These are phyloP conservation scores for Drosophila meridiana DNA, from an alignment of 2,888 invertebrate genomes.

Conservation along the genomic window DNA sequence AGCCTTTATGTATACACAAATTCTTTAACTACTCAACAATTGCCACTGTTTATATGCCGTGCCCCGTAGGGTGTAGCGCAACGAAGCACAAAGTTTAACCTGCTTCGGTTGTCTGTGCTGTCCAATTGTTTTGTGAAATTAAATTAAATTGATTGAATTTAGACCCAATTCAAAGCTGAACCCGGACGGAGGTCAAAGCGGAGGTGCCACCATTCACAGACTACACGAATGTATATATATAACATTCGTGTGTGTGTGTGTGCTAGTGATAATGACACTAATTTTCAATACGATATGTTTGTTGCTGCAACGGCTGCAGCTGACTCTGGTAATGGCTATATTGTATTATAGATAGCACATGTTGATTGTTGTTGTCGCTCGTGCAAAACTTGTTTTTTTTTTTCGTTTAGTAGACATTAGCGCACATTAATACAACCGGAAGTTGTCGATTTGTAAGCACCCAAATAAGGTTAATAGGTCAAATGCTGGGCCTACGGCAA, in stretches of 20 bases:
- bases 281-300: conserved; percentile 59
- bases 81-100: conserved; percentile 30
- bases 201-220: conserved; percentile 45
- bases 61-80: conserved; percentile 23
- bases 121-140: conserved; percentile 80
- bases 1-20: background rate
- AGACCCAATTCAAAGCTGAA: conserved; percentile 67
- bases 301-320: conserved; percentile 24
- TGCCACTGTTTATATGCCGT: conserved; percentile 19
- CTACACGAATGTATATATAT: background rate
- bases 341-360: conserved; percentile 12
- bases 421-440: conserved; percentile 64
- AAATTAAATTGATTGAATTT: conserved; percentile 81
- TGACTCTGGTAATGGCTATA: conserved; percentile 12
- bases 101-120: conserved; percentile 33
- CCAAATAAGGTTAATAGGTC: conserved; percentile 65
- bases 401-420: conserved; percentile 54
- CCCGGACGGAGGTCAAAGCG: conserved; percentile 66
- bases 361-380: background rate
- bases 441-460: conserved; percentile 31
- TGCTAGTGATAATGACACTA: conserved; percentile 77
- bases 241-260: conserved; percentile 15
- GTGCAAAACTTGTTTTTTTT: conserved; percentile 34
- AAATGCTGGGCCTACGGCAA: conserved; percentile 28
- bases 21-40: conserved; percentile 3